Conservation (phyloP, 2,888 invertebrate genomes). For the Hylaea fasciaria region DNA sequence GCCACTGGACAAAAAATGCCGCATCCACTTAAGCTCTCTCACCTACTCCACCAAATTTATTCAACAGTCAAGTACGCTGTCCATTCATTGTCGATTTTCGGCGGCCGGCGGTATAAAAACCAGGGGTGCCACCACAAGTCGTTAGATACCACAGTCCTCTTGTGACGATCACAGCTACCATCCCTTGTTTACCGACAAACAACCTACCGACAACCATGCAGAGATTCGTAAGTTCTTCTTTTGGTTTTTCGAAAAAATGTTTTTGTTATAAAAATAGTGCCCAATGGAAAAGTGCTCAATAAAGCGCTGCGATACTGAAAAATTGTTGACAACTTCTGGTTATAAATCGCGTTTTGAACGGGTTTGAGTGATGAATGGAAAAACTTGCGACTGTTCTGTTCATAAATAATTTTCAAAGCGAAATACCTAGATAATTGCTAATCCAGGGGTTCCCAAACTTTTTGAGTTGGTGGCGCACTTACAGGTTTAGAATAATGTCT, state of each 20-base stretch:
- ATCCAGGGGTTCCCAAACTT: too few species aligned
- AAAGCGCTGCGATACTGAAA: slow-evolving; percentile 15
- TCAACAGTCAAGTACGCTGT: slow-evolving; percentile 67
- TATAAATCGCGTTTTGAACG: neutral
- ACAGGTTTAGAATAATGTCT: too few species aligned
- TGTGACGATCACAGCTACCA: slow-evolving; percentile 47
- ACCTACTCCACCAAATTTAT: slow-evolving; percentile 46
- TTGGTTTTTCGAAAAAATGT: slow-evolving; percentile 11
- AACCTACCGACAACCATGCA: slow-evolving; percentile 72
- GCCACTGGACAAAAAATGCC: slow-evolving; percentile 38
- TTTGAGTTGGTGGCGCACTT: too few species aligned
- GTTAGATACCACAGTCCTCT: slow-evolving; percentile 69
- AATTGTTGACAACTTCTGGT: slow-evolving; percentile 1
- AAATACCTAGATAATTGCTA: too few species aligned
- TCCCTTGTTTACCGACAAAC: slow-evolving; percentile 42
- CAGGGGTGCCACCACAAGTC: slow-evolving; percentile 42
- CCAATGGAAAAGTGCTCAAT: too few species aligned
- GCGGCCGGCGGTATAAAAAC: slow-evolving; percentile 68
- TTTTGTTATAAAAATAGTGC: slow-evolving; percentile 1
- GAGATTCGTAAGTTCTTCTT: slow-evolving; percentile 71
- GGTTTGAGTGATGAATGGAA: neutral
- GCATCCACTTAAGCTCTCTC: slow-evolving; percentile 54
- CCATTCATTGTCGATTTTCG: slow-evolving; percentile 69
- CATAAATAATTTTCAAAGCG: too few species aligned
- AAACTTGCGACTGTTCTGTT: neutral